Evolutionary conservation across 2,113 vertebrate genomes (phyloP), one percentile per base, ranked within the genome.

Genomic region (Haemorhous mexicanus): DNA sequence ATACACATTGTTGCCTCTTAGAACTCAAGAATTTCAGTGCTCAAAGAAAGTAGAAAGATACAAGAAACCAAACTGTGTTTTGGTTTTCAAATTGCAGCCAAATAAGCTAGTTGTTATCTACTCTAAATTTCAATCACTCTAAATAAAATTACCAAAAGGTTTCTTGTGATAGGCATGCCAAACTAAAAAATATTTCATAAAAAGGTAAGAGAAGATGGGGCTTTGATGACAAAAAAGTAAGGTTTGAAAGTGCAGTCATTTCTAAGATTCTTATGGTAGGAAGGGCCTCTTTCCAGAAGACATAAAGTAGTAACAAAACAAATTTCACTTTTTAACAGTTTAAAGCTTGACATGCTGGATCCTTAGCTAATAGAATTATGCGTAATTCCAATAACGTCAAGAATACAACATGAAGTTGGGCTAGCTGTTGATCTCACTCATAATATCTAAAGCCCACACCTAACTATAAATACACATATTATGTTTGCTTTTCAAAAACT

Each of bases 401-500:
- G 86, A 95, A 50, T 37, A 84, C 33, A 59, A 70, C 76, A 94
- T 22, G 16, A 92, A 95, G 66, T 84, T 89, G 91, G 37, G 81
- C 44, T 91, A 61, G 80, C 77, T 95, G 93, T 89, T 95, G 93
- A 87, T 84, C 89, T 95, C 86, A 81, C 35, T 76, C 69, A 28
- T 41, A 75, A 21, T 91, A 88, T 84, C 84, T 89, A 79, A 84
- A 96, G 86, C 87, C 95, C 84, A 95, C 95, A 82, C 94, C 94
- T 93, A 94, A 92, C 81, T 93, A 95, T 94, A 95, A 90, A 97
- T 94, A 95, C 20, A 93, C 74, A 30, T 61, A 86, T 90, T 49
- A 87, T 73, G 64, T 91, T 95, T 96, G 93, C 77, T 89, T 94
- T 89, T 79, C 77, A 55, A 90, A 95, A 92, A 93, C 52, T 70